These are phyloP conservation scores for Charaxes varanes DNA, from an alignment of 1,140 invertebrate genomes.

Conservation along the genomic window DNA sequence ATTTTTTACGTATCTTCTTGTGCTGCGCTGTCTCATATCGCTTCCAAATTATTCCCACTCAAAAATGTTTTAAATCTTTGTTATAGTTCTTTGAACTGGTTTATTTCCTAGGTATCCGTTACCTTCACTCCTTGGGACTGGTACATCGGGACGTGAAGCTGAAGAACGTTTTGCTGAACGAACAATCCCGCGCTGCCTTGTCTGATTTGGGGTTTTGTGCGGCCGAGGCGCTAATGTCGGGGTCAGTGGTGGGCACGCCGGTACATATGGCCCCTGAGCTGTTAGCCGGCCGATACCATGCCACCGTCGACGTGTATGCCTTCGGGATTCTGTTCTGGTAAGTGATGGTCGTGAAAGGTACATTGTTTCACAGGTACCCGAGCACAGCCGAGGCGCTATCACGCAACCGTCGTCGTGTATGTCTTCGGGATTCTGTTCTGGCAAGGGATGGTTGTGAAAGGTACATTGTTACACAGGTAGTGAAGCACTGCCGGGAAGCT, in stretches of 20 bases:
- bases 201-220: conserved; percentile 95
- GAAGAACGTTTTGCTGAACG: conserved; percentile 91
- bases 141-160: conserved; percentile 94
- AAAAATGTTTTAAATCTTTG: too few species aligned
- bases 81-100: too few species aligned
- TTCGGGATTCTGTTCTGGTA: conserved; percentile 94
- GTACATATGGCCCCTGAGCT: conserved; percentile 96
- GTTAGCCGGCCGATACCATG: conserved; percentile 87
- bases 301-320: conserved; percentile 91
- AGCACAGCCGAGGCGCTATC: too few species aligned
- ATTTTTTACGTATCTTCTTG: too few species aligned
- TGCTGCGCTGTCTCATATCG: too few species aligned
- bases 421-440: conserved; percentile 94
- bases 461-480: too few species aligned
- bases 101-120: conserved; percentile 88
- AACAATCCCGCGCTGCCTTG: conserved; percentile 84
- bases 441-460: conserved; percentile 52
- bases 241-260: conserved; percentile 89
- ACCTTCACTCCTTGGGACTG: conserved; percentile 90
- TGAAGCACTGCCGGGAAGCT: too few species aligned
- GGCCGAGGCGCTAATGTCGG: conserved; percentile 93
- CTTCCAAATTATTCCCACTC: too few species aligned
- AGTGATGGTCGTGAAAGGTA: not conserved
- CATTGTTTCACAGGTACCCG: too few species aligned
- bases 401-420: conserved; percentile 91